Evolutionary conservation across 2,888 invertebrate species (phyloP), one percentile per base, ranked within the genome.

Genomic region (Cremastobaeus sp.): DNA sequence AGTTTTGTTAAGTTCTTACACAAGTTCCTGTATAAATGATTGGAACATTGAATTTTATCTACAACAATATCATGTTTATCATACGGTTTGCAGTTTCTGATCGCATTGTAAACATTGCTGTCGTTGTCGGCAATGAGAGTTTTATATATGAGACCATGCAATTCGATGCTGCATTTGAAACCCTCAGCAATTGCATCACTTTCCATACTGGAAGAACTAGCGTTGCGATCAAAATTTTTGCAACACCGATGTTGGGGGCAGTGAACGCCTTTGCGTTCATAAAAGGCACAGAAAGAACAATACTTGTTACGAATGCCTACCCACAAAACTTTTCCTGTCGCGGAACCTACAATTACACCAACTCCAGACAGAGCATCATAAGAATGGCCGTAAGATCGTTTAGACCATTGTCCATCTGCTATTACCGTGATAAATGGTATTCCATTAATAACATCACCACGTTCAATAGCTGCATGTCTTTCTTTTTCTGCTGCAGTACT

Each of bases 321-420:
- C 5, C 4, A 25, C 8, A 25, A 8, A 4, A 25, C 25, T 25
- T 25, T 25, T 6, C 25, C 25, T 4, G 25, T 25, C 8, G 5
- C 5, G 8, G 4, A 8, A 25, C 25, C 25, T 4, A 25, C 8
- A 8, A 25, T 25, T 6, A 25, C 25, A 25, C 25, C 25, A 25
- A 25, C 8, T 6, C 25, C 25, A 25, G 25, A 25, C 8, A 25
- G 9, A 9, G 72, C 73, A 54, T 76, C 60, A 21, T 43, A 62
- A 28, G 43, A 48, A 9, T 30, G 25, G 4, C 25, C 25, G 8
- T 25, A 25, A 6, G 25, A 25, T 25, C 25, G 25, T 25, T 25
- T 25, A 25, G 25, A 25, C 25, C 25, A 25, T 25, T 25, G 25
- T 6, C 25, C 25, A 25, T 25, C 25, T 6, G 25, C 8, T 8